Percentiles rank a stretch among this genome's conserved stretches.
Evolutionary conservation across 2,888 invertebrate species (phyloP).

Genomic region (Sylvicola fuscatus): DNA sequence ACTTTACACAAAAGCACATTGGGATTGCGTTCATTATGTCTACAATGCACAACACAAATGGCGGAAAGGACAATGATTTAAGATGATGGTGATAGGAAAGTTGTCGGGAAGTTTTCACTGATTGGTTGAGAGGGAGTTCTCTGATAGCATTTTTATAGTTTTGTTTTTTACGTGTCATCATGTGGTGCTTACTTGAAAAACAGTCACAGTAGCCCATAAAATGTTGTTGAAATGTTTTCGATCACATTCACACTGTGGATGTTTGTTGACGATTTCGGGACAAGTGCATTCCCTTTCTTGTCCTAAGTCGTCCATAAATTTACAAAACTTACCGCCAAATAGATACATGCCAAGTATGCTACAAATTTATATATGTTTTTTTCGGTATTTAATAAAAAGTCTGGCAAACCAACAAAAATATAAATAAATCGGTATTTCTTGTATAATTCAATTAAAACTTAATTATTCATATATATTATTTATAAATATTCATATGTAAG

Average conservation of each 20-base stretch:
- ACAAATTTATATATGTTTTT: slow-evolving; percentile 25
- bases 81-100: too few species aligned
- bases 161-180: slow-evolving; percentile 6
- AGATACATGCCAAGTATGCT: slow-evolving; percentile 99
- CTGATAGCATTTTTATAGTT: neutral
- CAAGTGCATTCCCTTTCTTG: slow-evolving; percentile 79
- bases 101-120: too few species aligned
- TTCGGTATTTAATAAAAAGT: neutral
- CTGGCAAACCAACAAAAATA: neutral
- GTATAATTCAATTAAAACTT: too few species aligned
- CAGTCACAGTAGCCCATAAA: slow-evolving; percentile 93
- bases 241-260: slow-evolving; percentile 86
- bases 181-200: slow-evolving; percentile 71
- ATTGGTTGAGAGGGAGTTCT: too few species aligned
- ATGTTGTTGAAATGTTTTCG: slow-evolving; percentile 98
- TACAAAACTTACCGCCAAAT: slow-evolving; percentile 99
- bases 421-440: neutral
- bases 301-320: slow-evolving; percentile 73
- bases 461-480: too few species aligned
- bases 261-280: slow-evolving; percentile 73
- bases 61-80: too few species aligned
- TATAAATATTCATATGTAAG: too few species aligned
- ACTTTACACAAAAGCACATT: too few species aligned
- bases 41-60: too few species aligned
- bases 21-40: too few species aligned